These are phyloP conservation scores for Trematomus bernacchii DNA, from an alignment of 2,797 vertebrate species.

Conservation along the genomic window DNA sequence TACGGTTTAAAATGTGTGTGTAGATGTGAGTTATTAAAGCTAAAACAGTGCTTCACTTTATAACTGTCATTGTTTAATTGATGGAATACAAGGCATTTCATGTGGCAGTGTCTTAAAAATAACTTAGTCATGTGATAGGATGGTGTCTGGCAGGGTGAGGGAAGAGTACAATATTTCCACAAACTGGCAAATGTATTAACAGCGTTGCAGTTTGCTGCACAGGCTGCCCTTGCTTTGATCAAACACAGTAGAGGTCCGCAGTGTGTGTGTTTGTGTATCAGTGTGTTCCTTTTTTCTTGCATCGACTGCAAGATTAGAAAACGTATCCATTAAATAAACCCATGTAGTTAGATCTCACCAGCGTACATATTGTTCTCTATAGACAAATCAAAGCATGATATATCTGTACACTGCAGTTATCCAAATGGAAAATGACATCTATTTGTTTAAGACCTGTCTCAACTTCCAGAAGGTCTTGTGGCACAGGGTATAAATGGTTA, in stretches of 20 bases:
- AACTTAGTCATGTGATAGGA: neutral
- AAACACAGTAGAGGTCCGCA: slow-evolving; percentile 30
- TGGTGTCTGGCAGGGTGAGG: neutral
- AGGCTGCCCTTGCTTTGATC: slow-evolving; percentile 25
- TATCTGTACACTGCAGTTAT: neutral
- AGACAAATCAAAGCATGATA: neutral
- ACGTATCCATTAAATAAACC: neutral
- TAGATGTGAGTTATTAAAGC: neutral
- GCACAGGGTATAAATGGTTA: slow-evolving; percentile 30
- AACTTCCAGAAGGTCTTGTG: slow-evolving; percentile 18
- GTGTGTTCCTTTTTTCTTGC: neutral
- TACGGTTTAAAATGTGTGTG: neutral
- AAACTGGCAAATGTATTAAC: slow-evolving; percentile 38
- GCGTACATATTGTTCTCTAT: neutral
- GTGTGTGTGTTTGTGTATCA: slow-evolving; percentile 22
- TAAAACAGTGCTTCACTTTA: neutral
- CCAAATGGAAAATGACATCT: neutral
- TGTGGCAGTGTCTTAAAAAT: slow-evolving; percentile 2
- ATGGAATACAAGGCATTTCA: slow-evolving; percentile 11
- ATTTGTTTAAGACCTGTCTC: slow-evolving; percentile 18
- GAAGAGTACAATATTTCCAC: slow-evolving; percentile 7
- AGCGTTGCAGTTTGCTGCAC: slow-evolving; percentile 35
- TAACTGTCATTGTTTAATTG: neutral
- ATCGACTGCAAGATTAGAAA: neutral
- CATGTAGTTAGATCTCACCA: neutral